These are phyloP conservation scores for Bombycilla garrulus DNA, from an alignment of 2,113 vertebrate species.

Conservation along the genomic window DNA sequence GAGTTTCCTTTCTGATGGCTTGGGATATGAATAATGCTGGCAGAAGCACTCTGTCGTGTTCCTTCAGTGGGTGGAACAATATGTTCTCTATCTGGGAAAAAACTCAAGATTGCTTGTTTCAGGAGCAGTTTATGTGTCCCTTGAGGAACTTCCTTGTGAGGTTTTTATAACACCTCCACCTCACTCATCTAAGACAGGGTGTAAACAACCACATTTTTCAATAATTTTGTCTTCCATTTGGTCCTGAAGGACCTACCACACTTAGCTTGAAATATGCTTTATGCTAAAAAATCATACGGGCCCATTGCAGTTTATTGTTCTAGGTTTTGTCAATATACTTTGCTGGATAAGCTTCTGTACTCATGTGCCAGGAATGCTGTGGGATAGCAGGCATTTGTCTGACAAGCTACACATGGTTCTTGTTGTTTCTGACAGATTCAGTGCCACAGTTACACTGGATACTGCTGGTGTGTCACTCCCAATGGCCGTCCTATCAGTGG, in stretches of 20 bases:
- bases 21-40: conserved; percentile 55
- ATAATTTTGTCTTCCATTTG: neutral
- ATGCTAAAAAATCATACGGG: neutral
- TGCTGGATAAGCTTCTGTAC: neutral
- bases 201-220: conserved; percentile 12
- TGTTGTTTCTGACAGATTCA: conserved; percentile 80
- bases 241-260: neutral
- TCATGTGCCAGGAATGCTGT: neutral
- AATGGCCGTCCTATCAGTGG: conserved; percentile 93
- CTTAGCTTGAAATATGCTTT: neutral
- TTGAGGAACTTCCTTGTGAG: neutral
- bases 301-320: neutral
- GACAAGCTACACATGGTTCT: neutral
- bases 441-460: conserved; percentile 96
- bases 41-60: conserved; percentile 20
- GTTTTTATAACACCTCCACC: conserved; percentile 42
- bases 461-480: conserved; percentile 97
- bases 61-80: conserved; percentile 37
- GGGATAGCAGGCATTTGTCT: neutral
- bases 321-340: neutral
- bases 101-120: neutral
- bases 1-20: conserved; percentile 37
- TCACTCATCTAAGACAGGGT: neutral
- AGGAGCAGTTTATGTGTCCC: conserved; percentile 12
- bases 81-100: conserved; percentile 49